These are phyloP conservation scores for Globodera rostochiensis DNA, from an alignment of 1,140 invertebrate species.

Conservation along the genomic window DNA sequence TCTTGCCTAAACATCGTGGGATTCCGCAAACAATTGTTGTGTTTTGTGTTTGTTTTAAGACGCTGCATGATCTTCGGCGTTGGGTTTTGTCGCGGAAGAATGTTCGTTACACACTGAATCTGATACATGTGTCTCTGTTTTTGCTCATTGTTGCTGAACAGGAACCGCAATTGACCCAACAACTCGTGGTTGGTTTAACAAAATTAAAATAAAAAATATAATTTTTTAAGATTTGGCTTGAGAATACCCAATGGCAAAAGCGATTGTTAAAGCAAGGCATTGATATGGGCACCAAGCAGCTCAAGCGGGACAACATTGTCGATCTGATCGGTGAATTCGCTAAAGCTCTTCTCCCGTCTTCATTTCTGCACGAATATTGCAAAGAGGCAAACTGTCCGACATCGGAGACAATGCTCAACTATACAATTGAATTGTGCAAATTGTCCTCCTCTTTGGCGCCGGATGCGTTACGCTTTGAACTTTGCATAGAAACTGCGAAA, in stretches of 20 bases:
- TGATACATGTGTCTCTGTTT: constrained; percentile 26
- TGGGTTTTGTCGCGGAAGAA: constrained; percentile 26
- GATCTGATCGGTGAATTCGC: constrained; percentile 38
- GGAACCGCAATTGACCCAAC: background rate
- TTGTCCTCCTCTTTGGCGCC: constrained; percentile 17
- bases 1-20: background rate
- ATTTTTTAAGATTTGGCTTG: constrained; percentile 30
- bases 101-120: constrained; percentile 32
- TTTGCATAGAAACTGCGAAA: constrained; percentile 31
- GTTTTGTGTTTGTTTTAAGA: constrained; percentile 12
- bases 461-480: constrained; percentile 25
- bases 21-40: background rate
- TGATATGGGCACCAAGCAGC: constrained; percentile 13
- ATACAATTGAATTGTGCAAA: constrained; percentile 38
- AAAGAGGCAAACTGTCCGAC: constrained; percentile 17
- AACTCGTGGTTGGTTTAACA: constrained; percentile 23
- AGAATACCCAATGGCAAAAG: constrained; percentile 39
- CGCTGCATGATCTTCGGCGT: constrained; percentile 28
- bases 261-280: constrained; percentile 23
- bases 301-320: constrained; percentile 28
- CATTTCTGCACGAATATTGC: constrained; percentile 33
- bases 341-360: constrained; percentile 32
- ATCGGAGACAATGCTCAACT: constrained; percentile 17
- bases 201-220: constrained; percentile 1
- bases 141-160: constrained; percentile 27